Percentiles rank a stretch among this genome's conserved stretches.
Conservation (phyloP, 2,113 vertebrate genomes). For the Leptobrachium ailaonicum region DNA sequence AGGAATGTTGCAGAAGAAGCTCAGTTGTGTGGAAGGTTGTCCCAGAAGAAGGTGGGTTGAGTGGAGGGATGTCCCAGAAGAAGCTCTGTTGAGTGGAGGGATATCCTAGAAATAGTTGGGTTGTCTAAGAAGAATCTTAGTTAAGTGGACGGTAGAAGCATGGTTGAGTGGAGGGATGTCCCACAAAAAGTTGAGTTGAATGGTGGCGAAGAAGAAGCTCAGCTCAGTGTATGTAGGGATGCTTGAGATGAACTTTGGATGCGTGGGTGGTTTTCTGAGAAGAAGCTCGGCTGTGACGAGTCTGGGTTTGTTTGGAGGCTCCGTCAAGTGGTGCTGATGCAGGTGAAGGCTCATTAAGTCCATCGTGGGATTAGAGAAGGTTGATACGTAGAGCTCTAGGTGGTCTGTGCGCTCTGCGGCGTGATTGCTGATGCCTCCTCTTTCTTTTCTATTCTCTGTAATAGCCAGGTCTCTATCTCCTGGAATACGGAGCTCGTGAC, state of each 20-base stretch:
- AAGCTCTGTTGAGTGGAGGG: background rate
- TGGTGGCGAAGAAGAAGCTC: too few species aligned
- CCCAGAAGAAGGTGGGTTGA: background rate
- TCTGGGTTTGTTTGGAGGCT: background rate
- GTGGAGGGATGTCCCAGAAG: conserved; percentile 2
- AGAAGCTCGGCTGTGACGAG: background rate
- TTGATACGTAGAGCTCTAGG: background rate
- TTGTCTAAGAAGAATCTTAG: too few species aligned
- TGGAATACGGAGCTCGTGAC: conserved; percentile 79
- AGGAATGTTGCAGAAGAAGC: too few species aligned
- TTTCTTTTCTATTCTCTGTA: conserved; percentile 61
- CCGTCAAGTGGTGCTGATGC: background rate
- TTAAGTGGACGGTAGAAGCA: too few species aligned
- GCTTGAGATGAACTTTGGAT: too few species aligned
- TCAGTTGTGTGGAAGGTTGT: too few species aligned
- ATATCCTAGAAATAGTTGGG: too few species aligned
- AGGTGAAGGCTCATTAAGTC: background rate
- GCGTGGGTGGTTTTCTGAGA: background rate
- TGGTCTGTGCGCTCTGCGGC: background rate
- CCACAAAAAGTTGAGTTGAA: too few species aligned
- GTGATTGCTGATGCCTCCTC: conserved; percentile 33
- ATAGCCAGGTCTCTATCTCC: conserved; percentile 84
- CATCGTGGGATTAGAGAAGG: too few species aligned
- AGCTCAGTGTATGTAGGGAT: too few species aligned
- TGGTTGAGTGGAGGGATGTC: too few species aligned